Conservation (phyloP, 2,113 vertebrate species). For the Albula goreensis region DNA sequence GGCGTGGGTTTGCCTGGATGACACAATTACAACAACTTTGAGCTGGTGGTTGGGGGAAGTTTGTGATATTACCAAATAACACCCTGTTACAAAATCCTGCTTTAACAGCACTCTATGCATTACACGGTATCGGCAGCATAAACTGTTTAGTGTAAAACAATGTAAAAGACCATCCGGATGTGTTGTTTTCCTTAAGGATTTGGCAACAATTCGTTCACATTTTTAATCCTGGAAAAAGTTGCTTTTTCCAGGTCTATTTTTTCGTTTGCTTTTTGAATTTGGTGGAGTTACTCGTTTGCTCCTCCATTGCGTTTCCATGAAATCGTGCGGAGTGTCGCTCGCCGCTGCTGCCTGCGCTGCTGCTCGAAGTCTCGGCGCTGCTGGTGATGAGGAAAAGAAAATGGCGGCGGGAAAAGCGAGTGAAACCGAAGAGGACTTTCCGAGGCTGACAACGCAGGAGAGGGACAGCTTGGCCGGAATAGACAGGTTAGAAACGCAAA, state of each 20-base stretch:
- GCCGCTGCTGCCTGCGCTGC: slow-evolving; percentile 67
- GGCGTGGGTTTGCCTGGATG: slow-evolving; percentile 87
- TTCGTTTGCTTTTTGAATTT: slow-evolving; percentile 37
- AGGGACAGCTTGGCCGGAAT: slow-evolving; percentile 78
- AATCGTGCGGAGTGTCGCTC: slow-evolving; percentile 96
- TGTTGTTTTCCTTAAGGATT: slow-evolving; percentile 36
- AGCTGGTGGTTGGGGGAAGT: slow-evolving; percentile 83
- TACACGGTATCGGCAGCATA: slow-evolving; percentile 16
- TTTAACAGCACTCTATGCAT: slow-evolving; percentile 19
- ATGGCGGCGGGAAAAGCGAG: slow-evolving; percentile 97
- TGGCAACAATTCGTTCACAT: slow-evolving; percentile 45
- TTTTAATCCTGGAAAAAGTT: slow-evolving; percentile 38
- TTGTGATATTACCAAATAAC: slow-evolving; percentile 75
- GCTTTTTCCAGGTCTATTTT: slow-evolving; percentile 34
- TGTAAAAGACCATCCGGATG: slow-evolving; percentile 41
- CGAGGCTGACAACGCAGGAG: slow-evolving; percentile 88
- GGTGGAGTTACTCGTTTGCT: slow-evolving; percentile 60
- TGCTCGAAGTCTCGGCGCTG: slow-evolving; percentile 74
- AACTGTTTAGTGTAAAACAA: slow-evolving; percentile 27
- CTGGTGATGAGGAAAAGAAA: slow-evolving; percentile 98
- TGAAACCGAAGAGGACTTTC: slow-evolving; percentile 94
- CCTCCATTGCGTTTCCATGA: slow-evolving; percentile 82
- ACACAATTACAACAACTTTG: slow-evolving; percentile 99
- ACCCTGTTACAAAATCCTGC: slow-evolving; percentile 32
- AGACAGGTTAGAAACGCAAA: slow-evolving; percentile 80